Evolutionary conservation across 2,113 vertebrate species (phyloP), one percentile per base, ranked within the genome.

Genomic region (Turnix velox): DNA sequence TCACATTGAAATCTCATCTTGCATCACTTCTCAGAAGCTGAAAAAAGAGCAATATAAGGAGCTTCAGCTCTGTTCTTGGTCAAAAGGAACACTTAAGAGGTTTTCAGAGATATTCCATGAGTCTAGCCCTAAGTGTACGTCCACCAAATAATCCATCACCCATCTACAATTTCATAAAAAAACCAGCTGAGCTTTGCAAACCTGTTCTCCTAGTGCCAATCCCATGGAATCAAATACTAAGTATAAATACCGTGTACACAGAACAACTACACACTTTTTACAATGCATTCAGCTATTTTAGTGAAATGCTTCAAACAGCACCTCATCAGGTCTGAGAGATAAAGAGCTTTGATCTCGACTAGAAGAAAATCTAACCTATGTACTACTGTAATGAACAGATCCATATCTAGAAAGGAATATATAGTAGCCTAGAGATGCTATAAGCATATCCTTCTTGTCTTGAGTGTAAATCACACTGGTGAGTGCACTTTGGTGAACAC

Each of bases 401-500:
- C 48, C 18, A 35, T 9, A 13, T 31, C 43, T 40, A 62, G 61
- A 57, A 57, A 40, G 16, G 5, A 74, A 24, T 33, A 10, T 31
- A 27, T 5, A 4, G 48, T 57, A 57, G n/a, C 19, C n/a, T 3
- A 17, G 57, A 37, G 28, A 45, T 15, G 37, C 28, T 42, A 3
- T 0, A 5, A 1, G 30, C 5, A 2, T 24, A 37, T 13, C 6
- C 1, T 30, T 27, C 43, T 35, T 35, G 11, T 7, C 22, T 59
- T 25, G 8, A 18, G 31, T 58, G 6, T 15, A 73, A 31, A n/a
- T 74, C 66, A 25, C 20, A 18, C 17, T 20, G 39, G 35, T 19
- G 37, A 79, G 54, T 19, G 35, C 5, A 3, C 20, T 52, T 22
- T 33, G 43, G 46, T 49, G 62, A 27, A 31, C 35, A 30, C 28